Base-by-base conservation (phyloP, 1,140 invertebrate species). In the Ylistrum balloti region DNA sequence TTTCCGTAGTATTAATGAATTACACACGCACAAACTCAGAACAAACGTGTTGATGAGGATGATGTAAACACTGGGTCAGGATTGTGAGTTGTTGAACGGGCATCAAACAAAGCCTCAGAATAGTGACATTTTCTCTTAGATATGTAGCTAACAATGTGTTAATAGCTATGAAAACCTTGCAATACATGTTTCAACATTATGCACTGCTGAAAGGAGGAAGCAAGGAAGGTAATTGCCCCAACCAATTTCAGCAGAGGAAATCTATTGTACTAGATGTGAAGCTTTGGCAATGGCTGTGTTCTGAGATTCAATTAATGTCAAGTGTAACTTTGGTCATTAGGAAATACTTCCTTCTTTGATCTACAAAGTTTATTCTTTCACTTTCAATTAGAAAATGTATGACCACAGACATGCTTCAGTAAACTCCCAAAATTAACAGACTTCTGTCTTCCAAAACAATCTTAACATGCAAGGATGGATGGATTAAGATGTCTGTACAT, bases 151-250 rank as follows among this genome's bases (percentile, higher is more conserved):
- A 28, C 56, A n/a, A 74, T 45, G 56, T 74, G 56, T 74, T 74
- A 74, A 28, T 74, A 7, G 56, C 56, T 74, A 28, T 74, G n/a
- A 28, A 74, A 74, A n/a, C n/a, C 56, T 74, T 38, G 35, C 35
- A 38, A 7, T 38, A 38, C 35, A 9, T 28, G 56, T 74, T 74
- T 7, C 56, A 56, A 11, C 56, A 74, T 5, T 5, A 17, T 74
- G 56, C 56, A 74, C n/a, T 74, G 56, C 56, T 74, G 56, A 74
- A 74, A 74, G 56, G 56, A n/a, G 56, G 22, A 74, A 74, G 56
- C 56, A 74, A 74, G 56, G 56, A n/a, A 74, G 20, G 17, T 28
- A n/a, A 74, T 28, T 45, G 9, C 56, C 56, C 22, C 17, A 74
- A 74, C 56, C 56, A 74, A 74, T 74, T 45, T 17, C 41, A 45